Percentiles rank a stretch among this genome's conserved stretches.
phyloP scores from a whole-genome alignment of 2,888 invertebrate species.

The Pyrrhia umbra region DNA sequence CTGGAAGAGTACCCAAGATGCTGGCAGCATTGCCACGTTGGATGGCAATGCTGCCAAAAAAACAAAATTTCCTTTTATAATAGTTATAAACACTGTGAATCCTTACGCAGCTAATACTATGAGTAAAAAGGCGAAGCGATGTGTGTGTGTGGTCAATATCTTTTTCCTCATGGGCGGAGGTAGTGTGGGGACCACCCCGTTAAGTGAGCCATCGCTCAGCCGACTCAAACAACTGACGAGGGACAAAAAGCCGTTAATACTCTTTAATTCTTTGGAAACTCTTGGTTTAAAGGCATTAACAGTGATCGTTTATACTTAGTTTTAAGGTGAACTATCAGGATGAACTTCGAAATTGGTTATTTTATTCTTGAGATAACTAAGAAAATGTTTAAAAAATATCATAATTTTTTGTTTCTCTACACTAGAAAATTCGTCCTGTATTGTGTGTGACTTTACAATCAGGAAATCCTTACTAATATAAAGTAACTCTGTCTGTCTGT shows the following conservation, averaged over 20 bases:
- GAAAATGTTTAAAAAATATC: no score
- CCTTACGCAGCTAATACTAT: background rate
- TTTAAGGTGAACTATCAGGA: background rate
- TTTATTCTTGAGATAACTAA: background rate
- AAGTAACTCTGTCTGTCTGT: no score
- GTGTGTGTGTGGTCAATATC: constrained; percentile 13
- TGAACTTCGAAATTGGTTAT: background rate
- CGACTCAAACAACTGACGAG: constrained; percentile 46
- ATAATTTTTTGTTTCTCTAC: no score
- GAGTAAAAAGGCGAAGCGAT: background rate
- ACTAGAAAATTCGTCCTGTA: no score
- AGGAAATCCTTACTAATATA: no score
- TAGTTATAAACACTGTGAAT: background rate
- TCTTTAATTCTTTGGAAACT: constrained; percentile 43
- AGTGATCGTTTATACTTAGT: background rate
- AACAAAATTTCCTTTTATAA: no score
- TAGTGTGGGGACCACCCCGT: constrained; percentile 11
- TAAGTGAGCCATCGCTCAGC: constrained; percentile 60
- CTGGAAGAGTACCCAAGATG: no score
- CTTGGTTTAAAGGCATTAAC: constrained; percentile 5
- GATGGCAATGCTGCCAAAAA: no score
- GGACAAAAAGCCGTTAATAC: constrained; percentile 57
- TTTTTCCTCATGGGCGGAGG: constrained; percentile 48
- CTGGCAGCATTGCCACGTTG: no score
- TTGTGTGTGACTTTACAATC: no score